Conservation (phyloP, 2,113 vertebrate genomes). For the Picathartes gymnocephalus region DNA sequence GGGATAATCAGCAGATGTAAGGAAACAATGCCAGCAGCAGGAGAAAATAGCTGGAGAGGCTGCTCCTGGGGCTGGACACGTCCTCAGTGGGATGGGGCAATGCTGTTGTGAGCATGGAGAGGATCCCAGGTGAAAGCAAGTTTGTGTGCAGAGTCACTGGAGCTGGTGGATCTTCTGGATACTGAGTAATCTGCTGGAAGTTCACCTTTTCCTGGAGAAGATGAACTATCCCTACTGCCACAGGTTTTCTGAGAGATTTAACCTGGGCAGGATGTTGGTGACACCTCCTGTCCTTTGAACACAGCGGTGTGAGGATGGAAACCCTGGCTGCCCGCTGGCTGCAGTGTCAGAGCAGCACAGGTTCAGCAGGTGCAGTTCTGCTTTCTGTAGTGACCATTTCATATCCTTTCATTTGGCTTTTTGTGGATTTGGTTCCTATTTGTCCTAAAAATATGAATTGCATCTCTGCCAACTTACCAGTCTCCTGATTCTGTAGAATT, state of each 20-base stretch:
- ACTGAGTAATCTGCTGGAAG: neutral
- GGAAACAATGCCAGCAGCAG: neutral
- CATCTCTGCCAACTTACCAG: neutral
- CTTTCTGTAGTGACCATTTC: neutral
- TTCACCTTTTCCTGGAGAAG: neutral
- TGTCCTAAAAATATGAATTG: neutral
- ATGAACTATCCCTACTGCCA: neutral
- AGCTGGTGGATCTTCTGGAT: neutral
- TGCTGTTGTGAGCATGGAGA: neutral
- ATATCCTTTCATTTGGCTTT: neutral
- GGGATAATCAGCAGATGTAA: neutral
- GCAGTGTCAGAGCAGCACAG: neutral
- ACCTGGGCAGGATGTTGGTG: neutral
- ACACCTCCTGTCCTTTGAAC: neutral
- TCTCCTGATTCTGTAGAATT: neutral
- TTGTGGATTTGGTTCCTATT: neutral
- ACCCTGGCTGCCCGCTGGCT: neutral
- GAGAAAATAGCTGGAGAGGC: neutral
- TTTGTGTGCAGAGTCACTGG: neutral
- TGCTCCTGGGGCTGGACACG: neutral
- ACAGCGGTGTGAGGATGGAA: neutral
- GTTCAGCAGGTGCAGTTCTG: neutral
- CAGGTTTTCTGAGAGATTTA: neutral
- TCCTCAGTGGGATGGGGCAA: neutral
- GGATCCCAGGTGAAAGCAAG: neutral